A percentile compares a stretch with the other conserved stretches of the same genome.
phyloP scores from a whole-genome alignment of 2,888 invertebrate species.

The Molanna angustata region DNA sequence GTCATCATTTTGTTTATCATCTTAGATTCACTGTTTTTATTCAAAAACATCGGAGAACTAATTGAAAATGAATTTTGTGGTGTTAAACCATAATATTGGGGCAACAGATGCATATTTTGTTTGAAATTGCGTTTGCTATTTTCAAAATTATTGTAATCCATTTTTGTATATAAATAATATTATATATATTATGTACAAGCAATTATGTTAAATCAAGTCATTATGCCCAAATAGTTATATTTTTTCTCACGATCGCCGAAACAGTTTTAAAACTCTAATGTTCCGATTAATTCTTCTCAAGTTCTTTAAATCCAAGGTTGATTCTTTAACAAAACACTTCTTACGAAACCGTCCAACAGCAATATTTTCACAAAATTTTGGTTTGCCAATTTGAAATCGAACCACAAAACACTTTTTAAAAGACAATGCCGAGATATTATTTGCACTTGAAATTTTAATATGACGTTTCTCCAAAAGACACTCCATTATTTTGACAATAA shows the following conservation, averaged over 20 bases:
- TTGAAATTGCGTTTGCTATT: too few species aligned
- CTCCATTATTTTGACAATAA: conserved; percentile 28
- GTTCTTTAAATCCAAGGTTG: conserved; percentile 18
- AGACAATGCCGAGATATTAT: not conserved
- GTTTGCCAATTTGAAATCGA: conserved; percentile 4
- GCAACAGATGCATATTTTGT: too few species aligned
- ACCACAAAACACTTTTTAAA: conserved; percentile 12
- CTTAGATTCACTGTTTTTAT: too few species aligned
- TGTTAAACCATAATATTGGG: too few species aligned
- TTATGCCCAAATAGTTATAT: too few species aligned
- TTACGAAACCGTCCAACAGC: conserved; percentile 23
- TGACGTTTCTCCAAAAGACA: conserved; percentile 16
- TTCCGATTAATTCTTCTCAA: not conserved
- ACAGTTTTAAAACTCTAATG: conserved; percentile 1
- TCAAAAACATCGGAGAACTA: too few species aligned
- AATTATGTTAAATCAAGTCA: too few species aligned
- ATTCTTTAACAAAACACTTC: conserved; percentile 20
- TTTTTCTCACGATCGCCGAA: conserved; percentile 8
- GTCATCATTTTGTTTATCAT: too few species aligned
- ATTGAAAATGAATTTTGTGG: too few species aligned
- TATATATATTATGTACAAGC: too few species aligned
- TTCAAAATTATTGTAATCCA: too few species aligned
- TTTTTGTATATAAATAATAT: too few species aligned
- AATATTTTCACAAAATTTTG: conserved; percentile 10
- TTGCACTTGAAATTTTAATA: conserved; percentile 9